Conservation (phyloP, 1,140 invertebrate species). For the Lasaia peninsularis region DNA sequence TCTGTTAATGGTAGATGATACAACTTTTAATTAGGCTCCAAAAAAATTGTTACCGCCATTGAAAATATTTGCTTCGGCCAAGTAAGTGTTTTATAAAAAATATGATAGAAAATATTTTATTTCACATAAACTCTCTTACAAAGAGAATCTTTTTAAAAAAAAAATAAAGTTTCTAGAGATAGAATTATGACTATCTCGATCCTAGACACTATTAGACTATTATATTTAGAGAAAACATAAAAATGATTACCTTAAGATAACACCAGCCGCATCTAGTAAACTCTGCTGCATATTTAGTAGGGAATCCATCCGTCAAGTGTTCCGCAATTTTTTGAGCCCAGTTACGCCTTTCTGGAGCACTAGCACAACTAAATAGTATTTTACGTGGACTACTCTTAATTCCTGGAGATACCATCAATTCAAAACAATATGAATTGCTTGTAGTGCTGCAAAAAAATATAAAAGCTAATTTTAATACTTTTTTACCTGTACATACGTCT, state of each 20-base stretch:
- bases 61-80: too few relatives aligned
- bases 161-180: too few relatives aligned
- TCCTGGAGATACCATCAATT: conserved; percentile 44
- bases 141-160: too few relatives aligned
- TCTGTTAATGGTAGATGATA: too few relatives aligned
- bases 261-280: conserved; percentile 65
- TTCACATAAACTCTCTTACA: too few relatives aligned
- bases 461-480: background rate
- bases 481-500: too few relatives aligned
- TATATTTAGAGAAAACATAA: background rate
- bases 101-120: too few relatives aligned
- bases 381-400: conserved; percentile 39
- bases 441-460: conserved; percentile 38
- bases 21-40: too few relatives aligned
- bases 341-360: conserved; percentile 51
- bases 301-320: conserved; percentile 48
- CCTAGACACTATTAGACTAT: too few relatives aligned
- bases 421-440: conserved; percentile 58
- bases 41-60: too few relatives aligned
- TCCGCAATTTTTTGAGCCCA: conserved; percentile 63
- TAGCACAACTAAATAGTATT: conserved; percentile 55
- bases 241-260: conserved; percentile 53
- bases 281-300: conserved; percentile 52
- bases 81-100: too few relatives aligned
- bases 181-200: too few relatives aligned